phyloP scores from a whole-genome alignment of 2,113 vertebrate genomes.

The Otocyon megalotis region DNA sequence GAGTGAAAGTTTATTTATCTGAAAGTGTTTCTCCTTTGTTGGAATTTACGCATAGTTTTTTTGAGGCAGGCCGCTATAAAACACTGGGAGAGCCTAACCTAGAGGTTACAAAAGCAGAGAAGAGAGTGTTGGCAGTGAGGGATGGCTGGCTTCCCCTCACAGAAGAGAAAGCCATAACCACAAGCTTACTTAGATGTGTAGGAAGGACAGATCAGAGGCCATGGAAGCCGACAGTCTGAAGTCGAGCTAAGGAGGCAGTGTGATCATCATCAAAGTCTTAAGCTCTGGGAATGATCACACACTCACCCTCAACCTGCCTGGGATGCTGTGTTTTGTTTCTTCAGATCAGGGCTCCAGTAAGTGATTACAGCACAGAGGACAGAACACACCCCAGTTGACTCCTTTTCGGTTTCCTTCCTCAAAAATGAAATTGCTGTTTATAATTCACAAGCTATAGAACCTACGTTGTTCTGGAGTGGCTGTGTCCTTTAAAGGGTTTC shows the following conservation, averaged over 20 bases:
- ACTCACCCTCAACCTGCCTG: neutral
- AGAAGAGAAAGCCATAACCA: conserved; percentile 66
- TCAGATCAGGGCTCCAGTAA: neutral
- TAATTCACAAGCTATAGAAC: neutral
- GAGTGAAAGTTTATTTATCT: neutral
- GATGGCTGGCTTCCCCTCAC: conserved; percentile 70
- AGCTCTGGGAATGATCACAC: neutral
- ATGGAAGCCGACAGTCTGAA: conserved; percentile 66
- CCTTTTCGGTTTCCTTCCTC: neutral
- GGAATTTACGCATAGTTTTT: neutral
- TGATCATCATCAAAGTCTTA: neutral
- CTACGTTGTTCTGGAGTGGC: neutral
- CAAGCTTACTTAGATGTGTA: conserved; percentile 65
- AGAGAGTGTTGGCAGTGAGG: neutral
- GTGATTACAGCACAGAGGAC: neutral
- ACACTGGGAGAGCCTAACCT: neutral
- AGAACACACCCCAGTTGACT: neutral
- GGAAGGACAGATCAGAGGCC: conserved; percentile 75
- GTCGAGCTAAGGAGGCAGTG: conserved; percentile 35
- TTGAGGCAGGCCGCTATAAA: neutral
- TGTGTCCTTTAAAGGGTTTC: neutral
- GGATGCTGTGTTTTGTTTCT: neutral
- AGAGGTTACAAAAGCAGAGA: conserved; percentile 51
- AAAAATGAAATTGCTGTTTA: neutral
- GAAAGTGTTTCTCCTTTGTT: neutral